These are phyloP conservation scores for Procambarus clarkii DNA, from an alignment of 1,140 invertebrate species.

Conservation along the genomic window DNA sequence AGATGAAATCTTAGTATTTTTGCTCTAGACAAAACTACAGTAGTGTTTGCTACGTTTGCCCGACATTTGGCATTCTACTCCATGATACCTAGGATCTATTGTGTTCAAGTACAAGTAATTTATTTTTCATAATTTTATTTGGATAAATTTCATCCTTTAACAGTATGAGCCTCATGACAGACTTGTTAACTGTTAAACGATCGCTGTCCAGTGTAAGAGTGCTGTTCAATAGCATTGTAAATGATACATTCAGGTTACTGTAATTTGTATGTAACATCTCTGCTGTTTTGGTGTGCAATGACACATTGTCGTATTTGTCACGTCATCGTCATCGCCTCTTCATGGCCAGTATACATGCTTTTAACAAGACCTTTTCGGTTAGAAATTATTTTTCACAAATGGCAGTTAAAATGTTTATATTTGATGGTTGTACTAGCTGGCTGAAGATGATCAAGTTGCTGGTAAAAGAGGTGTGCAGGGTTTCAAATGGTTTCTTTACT, in stretches of 20 bases:
- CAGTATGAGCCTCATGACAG: background rate
- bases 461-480: constrained; percentile 18
- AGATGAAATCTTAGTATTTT: background rate
- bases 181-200: background rate
- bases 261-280: background rate
- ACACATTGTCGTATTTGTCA: background rate
- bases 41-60: background rate
- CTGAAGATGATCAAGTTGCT: constrained; percentile 3
- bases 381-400: background rate
- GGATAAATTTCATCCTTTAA: background rate
- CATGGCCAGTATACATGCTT: background rate
- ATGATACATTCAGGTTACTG: background rate
- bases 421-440: background rate
- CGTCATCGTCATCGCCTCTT: background rate
- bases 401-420: background rate
- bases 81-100: background rate
- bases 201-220: background rate
- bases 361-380: background rate
- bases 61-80: background rate
- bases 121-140: too few species aligned
- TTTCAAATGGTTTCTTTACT: constrained; percentile 32
- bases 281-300: background rate
- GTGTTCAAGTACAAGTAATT: background rate
- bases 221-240: background rate
- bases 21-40: background rate